Base-by-base conservation (phyloP, 1,140 invertebrate genomes). In the Thaumetopoea pityocampa region DNA sequence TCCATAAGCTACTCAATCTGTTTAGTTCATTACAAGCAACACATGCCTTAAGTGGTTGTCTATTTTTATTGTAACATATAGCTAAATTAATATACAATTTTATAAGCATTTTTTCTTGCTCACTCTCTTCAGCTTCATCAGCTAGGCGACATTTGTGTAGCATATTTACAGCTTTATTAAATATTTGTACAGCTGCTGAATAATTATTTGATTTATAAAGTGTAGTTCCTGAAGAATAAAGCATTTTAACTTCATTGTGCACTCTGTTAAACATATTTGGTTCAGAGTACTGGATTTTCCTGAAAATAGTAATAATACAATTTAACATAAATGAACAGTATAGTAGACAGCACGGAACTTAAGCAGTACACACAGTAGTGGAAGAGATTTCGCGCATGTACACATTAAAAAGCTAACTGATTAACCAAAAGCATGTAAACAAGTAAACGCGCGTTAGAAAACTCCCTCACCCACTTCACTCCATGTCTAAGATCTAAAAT, bases 51-150 rank as follows among this genome's bases (percentile, higher is more conserved):
- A 87, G 65, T 0, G 90, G 88, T 43, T 86, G 79, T 22, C 88
- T 79, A 4, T 87, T 46, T 58, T 89, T 89, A 46, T 92, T 90
- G 45, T 89, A 90, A 61, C 91, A 92, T 23, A 93, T 69, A 35
- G 90, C 89, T 15, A 94, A 72, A 81, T 95, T 95, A 7, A 86
- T 87, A 45, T 90, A 90, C 5, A 92, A 63, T 47, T 88, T 90
- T 9, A 87, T 72, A 4, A 93, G 62, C 27, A 90, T 51, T 42
- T 85, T 78, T 22, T 87, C 87, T 62, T 91, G 88, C 55, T 86
- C 76, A 2, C 56, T 27, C 65, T 93, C 89, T 38, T 94, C 90
- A 14, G 80, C 50, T 14, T 90, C 88, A 74, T 90, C 76, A 7
- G 85, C 73, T 5, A 93, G 57, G 6, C 80, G 56, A 47, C 87